Base-by-base conservation (phyloP, 2,797 vertebrate species). In the Pangasius krempfi region DNA sequence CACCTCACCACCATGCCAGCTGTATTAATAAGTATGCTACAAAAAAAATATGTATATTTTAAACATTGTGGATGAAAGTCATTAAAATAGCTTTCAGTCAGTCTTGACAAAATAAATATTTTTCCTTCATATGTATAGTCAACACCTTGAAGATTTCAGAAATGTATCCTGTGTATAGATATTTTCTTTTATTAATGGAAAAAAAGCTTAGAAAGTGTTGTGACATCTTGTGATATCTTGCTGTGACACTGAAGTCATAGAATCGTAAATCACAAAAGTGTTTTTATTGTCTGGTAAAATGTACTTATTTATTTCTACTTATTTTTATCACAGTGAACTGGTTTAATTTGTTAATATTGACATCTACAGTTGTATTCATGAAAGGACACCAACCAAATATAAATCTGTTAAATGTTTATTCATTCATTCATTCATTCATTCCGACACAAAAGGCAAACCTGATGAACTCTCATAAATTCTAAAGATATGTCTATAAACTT, bases 321-420 rank as follows among this genome's bases (percentile, higher is more conserved):
- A 73, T 75, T 62, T 54, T 60, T 33, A 58, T 85, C 12, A 20
- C 18, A 33, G 14, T 44, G 18, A 82, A 70, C 37, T 85, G 30
- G 7, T 62, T 80, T 73, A 14, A 73, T 56, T 66, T 9, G 7
- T 16, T 18, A 58, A n/a, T 73, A 22, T 75, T 75, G 33, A n/a
- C 2, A 85, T 27, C 5, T 50, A 33, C 27, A 37, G n/a, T 62
- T 2, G n/a, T 78, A 20, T 58, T 88, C 9, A 89, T 70, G 60
- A 37, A 89, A 25, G 2, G 52, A 90, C 58, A 85, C 66, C 25
- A 0, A 20, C 22, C 25, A 66, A 40, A 64, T 33, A 70, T 78
- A 52, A 58, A 88, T 64, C 58, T 87, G 83, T 84, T 87, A 80
- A 86, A 90, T 84, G 47, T 80, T 90, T 60, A 78, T 88, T 85